phyloP scores from a whole-genome alignment of 2,113 vertebrate genomes.

The Pangasianodon gigas region DNA sequence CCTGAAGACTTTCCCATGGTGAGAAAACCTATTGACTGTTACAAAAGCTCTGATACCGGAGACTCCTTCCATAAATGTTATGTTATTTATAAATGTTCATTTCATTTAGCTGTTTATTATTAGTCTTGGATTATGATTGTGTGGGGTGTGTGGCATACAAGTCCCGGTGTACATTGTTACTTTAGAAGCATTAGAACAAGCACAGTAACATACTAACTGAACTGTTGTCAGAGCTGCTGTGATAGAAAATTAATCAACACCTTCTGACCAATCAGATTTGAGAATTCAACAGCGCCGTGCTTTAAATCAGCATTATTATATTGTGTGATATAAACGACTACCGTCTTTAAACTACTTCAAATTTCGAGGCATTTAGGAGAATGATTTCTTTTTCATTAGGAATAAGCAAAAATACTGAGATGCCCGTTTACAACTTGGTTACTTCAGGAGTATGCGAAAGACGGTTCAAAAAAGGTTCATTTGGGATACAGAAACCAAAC shows the following conservation, averaged over 20 bases:
- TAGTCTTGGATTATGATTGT: not conserved
- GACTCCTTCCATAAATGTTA: not conserved
- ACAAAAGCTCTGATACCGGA: too few species aligned
- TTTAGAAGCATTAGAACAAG: not conserved
- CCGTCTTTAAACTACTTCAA: not conserved
- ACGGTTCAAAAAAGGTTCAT: not conserved
- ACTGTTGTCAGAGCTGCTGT: not conserved
- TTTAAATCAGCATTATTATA: not conserved
- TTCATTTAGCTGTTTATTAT: not conserved
- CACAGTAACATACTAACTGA: not conserved
- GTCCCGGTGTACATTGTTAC: not conserved
- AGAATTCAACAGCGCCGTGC: not conserved
- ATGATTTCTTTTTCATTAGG: not conserved
- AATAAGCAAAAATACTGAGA: not conserved
- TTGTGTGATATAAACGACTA: not conserved
- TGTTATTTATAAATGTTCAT: too few species aligned
- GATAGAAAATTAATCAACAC: not conserved
- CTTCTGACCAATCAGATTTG: not conserved
- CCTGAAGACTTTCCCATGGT: not conserved
- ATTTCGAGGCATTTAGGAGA: not conserved
- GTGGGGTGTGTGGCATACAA: too few species aligned
- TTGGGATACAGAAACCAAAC: not conserved
- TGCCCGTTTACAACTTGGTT: not conserved
- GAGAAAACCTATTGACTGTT: not conserved
- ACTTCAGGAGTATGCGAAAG: not conserved